phyloP scores from a whole-genome alignment of 2,888 invertebrate genomes.

The Melinaea menophilus region DNA sequence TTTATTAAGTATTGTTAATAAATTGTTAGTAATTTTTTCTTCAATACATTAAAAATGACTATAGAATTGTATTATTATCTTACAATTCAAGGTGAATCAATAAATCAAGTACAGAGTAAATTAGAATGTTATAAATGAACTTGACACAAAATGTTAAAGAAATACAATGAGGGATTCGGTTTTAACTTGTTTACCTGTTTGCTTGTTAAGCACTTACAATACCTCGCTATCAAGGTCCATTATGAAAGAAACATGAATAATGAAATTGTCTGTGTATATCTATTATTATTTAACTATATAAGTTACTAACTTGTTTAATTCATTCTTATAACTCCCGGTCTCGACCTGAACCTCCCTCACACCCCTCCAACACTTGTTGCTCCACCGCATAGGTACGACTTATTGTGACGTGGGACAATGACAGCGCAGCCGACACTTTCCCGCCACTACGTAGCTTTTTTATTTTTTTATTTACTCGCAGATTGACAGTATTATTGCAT shows the following conservation, averaged over 20 bases:
- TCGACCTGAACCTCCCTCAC: constrained; percentile 33
- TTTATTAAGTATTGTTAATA: too few relatives aligned
- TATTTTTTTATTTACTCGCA: constrained; percentile 1
- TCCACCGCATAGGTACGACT: constrained; percentile 24
- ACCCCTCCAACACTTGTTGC: constrained; percentile 63
- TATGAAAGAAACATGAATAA: too few relatives aligned
- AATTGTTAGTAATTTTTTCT: too few relatives aligned
- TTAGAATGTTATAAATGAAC: constrained; percentile 6
- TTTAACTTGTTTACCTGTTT: constrained; percentile 2
- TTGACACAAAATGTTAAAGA: neutral
- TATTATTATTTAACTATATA: neutral
- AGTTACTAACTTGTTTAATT: neutral
- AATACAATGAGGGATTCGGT: neutral
- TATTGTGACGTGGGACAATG: constrained; percentile 29
- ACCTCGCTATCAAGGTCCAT: neutral
- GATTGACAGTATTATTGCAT: constrained; percentile 3
- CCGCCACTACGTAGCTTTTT: constrained; percentile 13
- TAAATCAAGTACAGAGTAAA: neutral
- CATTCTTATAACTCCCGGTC: constrained; percentile 9
- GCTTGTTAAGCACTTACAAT: neutral
- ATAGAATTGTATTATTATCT: neutral
- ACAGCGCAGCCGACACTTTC: constrained; percentile 17
- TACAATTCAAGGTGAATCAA: neutral
- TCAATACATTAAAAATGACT: neutral
- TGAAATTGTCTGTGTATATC: neutral